Evolutionary conservation across 2,797 vertebrate genomes (phyloP), one percentile per base, ranked within the genome.

Genomic region (Pteropus rufus): DNA sequence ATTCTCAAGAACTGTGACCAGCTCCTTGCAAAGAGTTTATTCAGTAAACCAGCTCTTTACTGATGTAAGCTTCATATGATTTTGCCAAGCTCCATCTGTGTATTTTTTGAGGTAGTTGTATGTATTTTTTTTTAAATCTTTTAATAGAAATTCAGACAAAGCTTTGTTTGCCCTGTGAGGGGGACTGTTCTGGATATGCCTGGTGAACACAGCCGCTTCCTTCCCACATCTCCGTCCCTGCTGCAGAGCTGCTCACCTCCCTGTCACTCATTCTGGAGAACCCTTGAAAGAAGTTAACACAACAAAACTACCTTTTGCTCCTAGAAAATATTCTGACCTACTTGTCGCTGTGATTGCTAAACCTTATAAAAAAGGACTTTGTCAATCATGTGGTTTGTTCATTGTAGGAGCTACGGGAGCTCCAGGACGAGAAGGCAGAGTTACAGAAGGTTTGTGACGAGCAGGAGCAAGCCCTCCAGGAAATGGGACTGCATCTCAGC

Each of bases 401-500:
- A 41, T 92, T 44, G 41, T 64, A 99, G 99, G 99, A 99, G 97
- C 98, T 99, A 91, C 98, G 98, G 95, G 99, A 99, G 75, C 98
- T 99, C 87, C 99, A 99, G 93, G 97, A 99, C 3, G 99, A 99
- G 98, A 99, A 99, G 98, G 98, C 99, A 89, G 98, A 99, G 97
- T 98, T 99, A 56, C 99, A 99, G 98, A 99, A 99, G 98, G 98
- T 96, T 14, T 99, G 98, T 92, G 98, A 99, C 69, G 99, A 99
- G 92, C 99, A 99, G 97, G 99, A 99, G 58, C 99, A 99, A 97
- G 99, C 99, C 36, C 99, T 99, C 18, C 99, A 99, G 98, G 99
- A 99, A 98, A 99, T 99, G 99, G 99, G 99, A 5, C 99, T 99
- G 80, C 99, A 99, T 95, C 99, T 99, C 96, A 99, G 99, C 98